A percentile compares a stretch with the other conserved stretches of the same genome.
These are phyloP conservation scores for Palaemon carinicauda DNA, from an alignment of 1,140 invertebrate species.

Conservation along the genomic window DNA sequence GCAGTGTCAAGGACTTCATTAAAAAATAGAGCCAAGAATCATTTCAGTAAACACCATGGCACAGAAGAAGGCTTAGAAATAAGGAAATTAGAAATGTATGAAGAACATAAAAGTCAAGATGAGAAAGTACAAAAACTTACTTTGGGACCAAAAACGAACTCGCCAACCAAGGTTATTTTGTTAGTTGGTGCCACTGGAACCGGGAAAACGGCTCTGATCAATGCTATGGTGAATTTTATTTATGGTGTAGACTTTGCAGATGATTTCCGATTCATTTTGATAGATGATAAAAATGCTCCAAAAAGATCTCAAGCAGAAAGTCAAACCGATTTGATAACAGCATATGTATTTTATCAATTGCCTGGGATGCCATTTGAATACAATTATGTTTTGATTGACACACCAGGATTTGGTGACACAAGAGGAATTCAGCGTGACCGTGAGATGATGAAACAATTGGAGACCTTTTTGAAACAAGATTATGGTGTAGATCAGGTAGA, in stretches of 20 bases:
- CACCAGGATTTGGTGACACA: conserved; percentile 34
- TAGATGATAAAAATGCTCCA: conserved; percentile 25
- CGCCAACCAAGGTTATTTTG: conserved; percentile 22
- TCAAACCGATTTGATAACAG: conserved; percentile 27
- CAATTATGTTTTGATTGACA: conserved; percentile 22
- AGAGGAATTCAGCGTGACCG: conserved; percentile 24
- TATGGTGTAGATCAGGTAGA: conserved; percentile 29
- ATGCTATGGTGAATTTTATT: conserved; percentile 33
- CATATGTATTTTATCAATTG: conserved; percentile 6
- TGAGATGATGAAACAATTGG: conserved; percentile 23
- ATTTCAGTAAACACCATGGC: background rate
- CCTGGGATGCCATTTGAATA: conserved; percentile 36
- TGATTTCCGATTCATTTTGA: conserved; percentile 16
- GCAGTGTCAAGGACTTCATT: background rate
- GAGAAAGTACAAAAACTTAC: conserved; percentile 22
- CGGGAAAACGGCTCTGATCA: conserved; percentile 17
- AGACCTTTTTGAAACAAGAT: conserved; percentile 7
- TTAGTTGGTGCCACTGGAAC: conserved; percentile 16
- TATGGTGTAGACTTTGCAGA: conserved; percentile 6
- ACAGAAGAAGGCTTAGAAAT: background rate
- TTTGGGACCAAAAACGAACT: background rate
- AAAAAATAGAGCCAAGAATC: background rate
- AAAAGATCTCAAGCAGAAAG: conserved; percentile 28
- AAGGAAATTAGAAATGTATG: conserved; percentile 1
- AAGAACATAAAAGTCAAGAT: background rate